Percentiles rank a stretch among this genome's conserved stretches.
These are phyloP conservation scores for Athene noctua DNA, from an alignment of 2,113 vertebrate genomes.

Conservation along the genomic window DNA sequence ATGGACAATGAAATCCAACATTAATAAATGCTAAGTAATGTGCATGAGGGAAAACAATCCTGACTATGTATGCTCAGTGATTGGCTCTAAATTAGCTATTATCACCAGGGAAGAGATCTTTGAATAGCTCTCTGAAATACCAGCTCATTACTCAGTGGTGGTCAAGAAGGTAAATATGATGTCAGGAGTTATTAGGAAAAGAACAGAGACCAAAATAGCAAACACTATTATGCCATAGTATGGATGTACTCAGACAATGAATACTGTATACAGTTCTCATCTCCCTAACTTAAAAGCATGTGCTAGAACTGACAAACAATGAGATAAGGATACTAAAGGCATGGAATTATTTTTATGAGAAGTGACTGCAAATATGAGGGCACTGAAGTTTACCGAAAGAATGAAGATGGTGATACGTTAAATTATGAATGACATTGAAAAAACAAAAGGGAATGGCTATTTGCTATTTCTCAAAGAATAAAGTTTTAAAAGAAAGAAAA, in stretches of 20 bases:
- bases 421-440: not conserved
- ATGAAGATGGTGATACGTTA: not conserved
- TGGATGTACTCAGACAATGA: not conserved
- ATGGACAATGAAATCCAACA: not conserved
- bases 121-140: constrained; percentile 22
- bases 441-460: not conserved
- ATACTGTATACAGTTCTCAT: not conserved
- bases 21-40: not conserved
- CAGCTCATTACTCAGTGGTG: constrained; percentile 7
- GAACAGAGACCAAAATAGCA: not conserved
- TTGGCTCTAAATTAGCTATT: constrained; percentile 34
- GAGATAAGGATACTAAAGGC: not conserved
- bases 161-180: constrained; percentile 36
- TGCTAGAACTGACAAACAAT: not conserved
- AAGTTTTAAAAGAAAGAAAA: not conserved
- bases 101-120: constrained; percentile 22
- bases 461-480: not conserved
- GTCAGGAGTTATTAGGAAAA: constrained; percentile 23
- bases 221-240: not conserved
- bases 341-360: not conserved
- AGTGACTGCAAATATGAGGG: not conserved
- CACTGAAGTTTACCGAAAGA: not conserved
- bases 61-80: not conserved
- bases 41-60: not conserved
- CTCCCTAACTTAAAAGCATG: not conserved